These are phyloP conservation scores for Heterodera filipjevi DNA, from an alignment of 2,888 invertebrate genomes.

Conservation along the genomic window DNA sequence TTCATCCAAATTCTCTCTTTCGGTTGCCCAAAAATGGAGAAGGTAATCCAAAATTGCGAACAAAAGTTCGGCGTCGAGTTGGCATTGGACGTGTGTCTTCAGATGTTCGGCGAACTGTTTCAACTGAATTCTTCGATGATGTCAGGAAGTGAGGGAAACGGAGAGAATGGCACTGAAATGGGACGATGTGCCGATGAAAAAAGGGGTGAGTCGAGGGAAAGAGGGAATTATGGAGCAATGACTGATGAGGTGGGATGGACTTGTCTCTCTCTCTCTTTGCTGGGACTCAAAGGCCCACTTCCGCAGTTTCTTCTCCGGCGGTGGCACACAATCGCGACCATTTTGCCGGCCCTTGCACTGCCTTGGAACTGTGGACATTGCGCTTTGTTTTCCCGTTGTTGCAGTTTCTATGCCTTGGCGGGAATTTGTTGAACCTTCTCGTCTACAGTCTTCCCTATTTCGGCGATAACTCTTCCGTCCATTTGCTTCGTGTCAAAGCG, in stretches of 20 bases:
- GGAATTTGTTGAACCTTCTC: slow-evolving; percentile 58
- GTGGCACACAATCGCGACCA: slow-evolving; percentile 36
- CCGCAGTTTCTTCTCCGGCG: not conserved
- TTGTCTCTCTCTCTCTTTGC: not conserved
- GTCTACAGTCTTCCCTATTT: slow-evolving; percentile 61
- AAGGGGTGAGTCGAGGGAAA: not conserved
- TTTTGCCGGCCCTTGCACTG: slow-evolving; percentile 33
- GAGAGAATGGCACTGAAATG: slow-evolving; percentile 15
- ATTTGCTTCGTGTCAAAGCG: slow-evolving; percentile 58
- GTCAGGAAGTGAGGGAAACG: slow-evolving; percentile 26
- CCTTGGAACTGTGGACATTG: slow-evolving; percentile 35
- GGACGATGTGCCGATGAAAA: not conserved
- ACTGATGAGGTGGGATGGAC: not conserved
- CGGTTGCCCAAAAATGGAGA: slow-evolving; percentile 9
- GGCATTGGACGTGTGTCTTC: slow-evolving; percentile 31
- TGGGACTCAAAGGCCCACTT: not conserved
- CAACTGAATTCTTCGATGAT: slow-evolving; percentile 19
- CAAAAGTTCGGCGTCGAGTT: slow-evolving; percentile 22
- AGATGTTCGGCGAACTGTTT: slow-evolving; percentile 32
- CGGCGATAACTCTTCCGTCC: slow-evolving; percentile 56
- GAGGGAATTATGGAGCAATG: not conserved
- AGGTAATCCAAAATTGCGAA: slow-evolving; percentile 25
- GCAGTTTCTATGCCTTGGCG: slow-evolving; percentile 55
- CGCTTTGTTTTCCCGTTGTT: slow-evolving; percentile 53
- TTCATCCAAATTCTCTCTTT: not conserved